Conservation (phyloP, 1,140 invertebrate genomes). For the Linepithema humile region DNA sequence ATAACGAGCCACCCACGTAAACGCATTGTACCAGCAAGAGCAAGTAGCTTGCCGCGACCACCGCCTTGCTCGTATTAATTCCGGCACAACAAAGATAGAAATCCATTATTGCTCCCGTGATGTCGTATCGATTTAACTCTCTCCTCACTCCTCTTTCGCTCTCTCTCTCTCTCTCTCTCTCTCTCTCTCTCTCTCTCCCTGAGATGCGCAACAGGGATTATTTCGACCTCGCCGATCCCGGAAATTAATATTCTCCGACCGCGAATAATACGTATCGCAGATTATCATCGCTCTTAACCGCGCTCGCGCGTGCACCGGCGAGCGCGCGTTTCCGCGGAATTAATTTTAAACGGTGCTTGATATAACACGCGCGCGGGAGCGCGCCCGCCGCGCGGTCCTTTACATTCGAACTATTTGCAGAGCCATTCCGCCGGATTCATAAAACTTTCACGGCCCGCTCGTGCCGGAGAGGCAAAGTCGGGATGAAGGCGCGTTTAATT, state of each 20-base stretch:
- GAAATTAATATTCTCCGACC: slow-evolving; percentile 66
- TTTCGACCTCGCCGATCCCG: slow-evolving; percentile 38
- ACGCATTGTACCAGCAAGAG: slow-evolving; percentile 34
- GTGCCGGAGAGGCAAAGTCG: slow-evolving; percentile 45
- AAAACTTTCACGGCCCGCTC: slow-evolving; percentile 62
- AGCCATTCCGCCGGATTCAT: slow-evolving; percentile 55
- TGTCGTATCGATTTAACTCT: slow-evolving; percentile 43
- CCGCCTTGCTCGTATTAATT: slow-evolving; percentile 55
- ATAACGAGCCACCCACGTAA: slow-evolving; percentile 74
- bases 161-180: not conserved
- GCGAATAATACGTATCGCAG: slow-evolving; percentile 67
- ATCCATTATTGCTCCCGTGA: slow-evolving; percentile 32
- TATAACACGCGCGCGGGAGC: slow-evolving; percentile 14
- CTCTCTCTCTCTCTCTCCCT: not conserved
- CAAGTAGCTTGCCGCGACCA: slow-evolving; percentile 7
- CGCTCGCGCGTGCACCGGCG: slow-evolving; percentile 27
- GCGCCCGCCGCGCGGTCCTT: slow-evolving; percentile 57
- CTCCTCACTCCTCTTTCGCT: not conserved
- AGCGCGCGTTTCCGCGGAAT: slow-evolving; percentile 46
- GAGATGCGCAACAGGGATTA: slow-evolving; percentile 54
- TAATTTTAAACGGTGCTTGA: slow-evolving; percentile 66
- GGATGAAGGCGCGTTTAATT: slow-evolving; percentile 65
- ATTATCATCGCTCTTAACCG: slow-evolving; percentile 67
- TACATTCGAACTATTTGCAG: slow-evolving; percentile 66
- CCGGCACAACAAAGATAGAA: slow-evolving; percentile 12